phyloP scores from a whole-genome alignment of 2,113 vertebrate genomes.

The Trogon surrucura region DNA sequence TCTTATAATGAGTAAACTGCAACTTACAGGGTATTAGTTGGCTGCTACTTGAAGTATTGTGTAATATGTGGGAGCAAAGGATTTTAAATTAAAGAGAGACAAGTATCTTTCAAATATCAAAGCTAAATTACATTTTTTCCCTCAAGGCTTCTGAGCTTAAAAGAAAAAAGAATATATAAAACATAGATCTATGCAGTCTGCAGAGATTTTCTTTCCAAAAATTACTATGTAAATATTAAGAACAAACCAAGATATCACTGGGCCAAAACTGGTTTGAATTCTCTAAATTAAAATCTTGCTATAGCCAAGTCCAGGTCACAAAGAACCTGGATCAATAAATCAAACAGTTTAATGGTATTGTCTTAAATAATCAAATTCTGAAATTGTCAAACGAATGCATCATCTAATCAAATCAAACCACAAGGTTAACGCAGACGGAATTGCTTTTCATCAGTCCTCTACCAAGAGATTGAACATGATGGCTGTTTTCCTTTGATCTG shows the following conservation, averaged over 20 bases:
- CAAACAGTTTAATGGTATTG: background rate
- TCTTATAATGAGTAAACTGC: background rate
- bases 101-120: conserved; percentile 4
- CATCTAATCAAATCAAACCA: conserved; percentile 25
- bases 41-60: background rate
- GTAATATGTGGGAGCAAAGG: background rate
- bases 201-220: background rate
- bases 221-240: background rate
- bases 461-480: background rate
- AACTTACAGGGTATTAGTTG: conserved; percentile 1
- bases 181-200: background rate
- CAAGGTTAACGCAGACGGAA: conserved; percentile 3
- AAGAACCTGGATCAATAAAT: conserved; percentile 13
- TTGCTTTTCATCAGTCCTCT: conserved; percentile 37
- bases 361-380: conserved; percentile 30
- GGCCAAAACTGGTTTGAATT: background rate
- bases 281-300: background rate
- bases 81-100: conserved; percentile 10
- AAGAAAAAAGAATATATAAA: conserved; percentile 6
- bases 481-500: background rate
- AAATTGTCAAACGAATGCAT: conserved; percentile 12
- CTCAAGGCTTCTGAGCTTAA: background rate
- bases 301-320: background rate
- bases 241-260: background rate
- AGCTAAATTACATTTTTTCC: background rate